phyloP scores from a whole-genome alignment of 2,113 vertebrate genomes.

The Triplophysa dalaica region DNA sequence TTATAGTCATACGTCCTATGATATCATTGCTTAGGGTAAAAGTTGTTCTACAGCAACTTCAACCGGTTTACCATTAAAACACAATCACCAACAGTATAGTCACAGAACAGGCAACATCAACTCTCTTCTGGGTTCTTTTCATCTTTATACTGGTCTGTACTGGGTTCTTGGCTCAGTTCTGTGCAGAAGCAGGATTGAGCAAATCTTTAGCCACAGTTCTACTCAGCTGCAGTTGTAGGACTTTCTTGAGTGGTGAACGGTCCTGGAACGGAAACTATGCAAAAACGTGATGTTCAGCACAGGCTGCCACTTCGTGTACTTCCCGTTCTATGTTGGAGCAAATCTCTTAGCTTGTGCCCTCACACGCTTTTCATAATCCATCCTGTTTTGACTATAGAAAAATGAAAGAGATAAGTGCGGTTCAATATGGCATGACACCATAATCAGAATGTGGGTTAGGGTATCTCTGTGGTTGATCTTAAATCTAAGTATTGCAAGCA shows the following conservation, averaged over 20 bases:
- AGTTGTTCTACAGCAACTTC: not conserved
- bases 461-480: not conserved
- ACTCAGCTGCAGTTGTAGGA: not conserved
- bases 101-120: not conserved
- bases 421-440: not conserved
- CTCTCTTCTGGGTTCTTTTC: not conserved
- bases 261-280: not conserved
- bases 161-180: not conserved
- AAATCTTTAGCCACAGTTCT: not conserved
- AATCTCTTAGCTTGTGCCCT: constrained; percentile 80
- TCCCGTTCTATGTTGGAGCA: constrained; percentile 70
- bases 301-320: not conserved
- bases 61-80: not conserved
- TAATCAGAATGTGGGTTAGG: not conserved
- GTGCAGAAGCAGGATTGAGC: constrained; percentile 1
- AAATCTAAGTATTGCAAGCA: not conserved
- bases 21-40: not conserved
- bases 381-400: constrained; percentile 76
- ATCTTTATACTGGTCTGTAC: not conserved
- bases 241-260: not conserved
- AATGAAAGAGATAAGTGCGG: not conserved
- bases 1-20: too few species aligned
- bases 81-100: not conserved
- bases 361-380: constrained; percentile 79
- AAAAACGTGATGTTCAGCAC: not conserved